Evolutionary conservation across 2,797 vertebrate species (phyloP).

Genomic region (Alfaro cultratus): DNA sequence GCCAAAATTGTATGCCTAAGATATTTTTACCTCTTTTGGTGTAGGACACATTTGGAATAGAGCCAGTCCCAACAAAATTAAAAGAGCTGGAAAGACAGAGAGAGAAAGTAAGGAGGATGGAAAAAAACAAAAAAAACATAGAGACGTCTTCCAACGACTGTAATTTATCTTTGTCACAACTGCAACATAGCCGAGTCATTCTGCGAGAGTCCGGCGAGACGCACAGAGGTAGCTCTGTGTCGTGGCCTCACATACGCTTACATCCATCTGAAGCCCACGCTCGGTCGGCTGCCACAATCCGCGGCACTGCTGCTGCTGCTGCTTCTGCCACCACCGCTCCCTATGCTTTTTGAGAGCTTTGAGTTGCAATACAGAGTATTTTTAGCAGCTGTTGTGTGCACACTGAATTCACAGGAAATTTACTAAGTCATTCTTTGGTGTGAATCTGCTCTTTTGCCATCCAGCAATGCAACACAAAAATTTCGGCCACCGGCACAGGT

Average conservation of each 20-base stretch:
- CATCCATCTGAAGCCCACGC: slow-evolving; percentile 77
- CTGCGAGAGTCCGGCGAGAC: slow-evolving; percentile 78
- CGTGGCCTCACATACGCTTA: slow-evolving; percentile 73
- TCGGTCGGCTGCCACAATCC: slow-evolving; percentile 64
- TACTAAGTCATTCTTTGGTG: slow-evolving; percentile 58
- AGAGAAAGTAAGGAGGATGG: not conserved
- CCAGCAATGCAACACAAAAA: slow-evolving; percentile 41
- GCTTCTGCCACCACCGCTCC: slow-evolving; percentile 40
- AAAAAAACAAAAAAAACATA: slow-evolving; percentile 29
- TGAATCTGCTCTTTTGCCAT: slow-evolving; percentile 38
- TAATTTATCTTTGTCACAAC: slow-evolving; percentile 85
- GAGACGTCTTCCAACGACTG: slow-evolving; percentile 80
- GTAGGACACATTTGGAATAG: slow-evolving; percentile 69
- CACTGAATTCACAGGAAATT: slow-evolving; percentile 60
- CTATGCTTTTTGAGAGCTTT: slow-evolving; percentile 37
- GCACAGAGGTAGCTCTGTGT: slow-evolving; percentile 81
- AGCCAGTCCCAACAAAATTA: slow-evolving; percentile 60
- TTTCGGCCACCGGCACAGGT: slow-evolving; percentile 21
- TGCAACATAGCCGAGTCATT: slow-evolving; percentile 82
- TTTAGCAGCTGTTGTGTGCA: slow-evolving; percentile 74
- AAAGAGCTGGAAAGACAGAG: slow-evolving; percentile 45
- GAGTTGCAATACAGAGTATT: slow-evolving; percentile 58
- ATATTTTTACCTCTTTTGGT: slow-evolving; percentile 70
- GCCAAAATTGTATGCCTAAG: slow-evolving; percentile 47
- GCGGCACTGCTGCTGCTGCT: slow-evolving; percentile 19